Evolutionary conservation across 1,140 invertebrate genomes (phyloP), one percentile per base, ranked within the genome.

Genomic region (Anastrepha obliqua): DNA sequence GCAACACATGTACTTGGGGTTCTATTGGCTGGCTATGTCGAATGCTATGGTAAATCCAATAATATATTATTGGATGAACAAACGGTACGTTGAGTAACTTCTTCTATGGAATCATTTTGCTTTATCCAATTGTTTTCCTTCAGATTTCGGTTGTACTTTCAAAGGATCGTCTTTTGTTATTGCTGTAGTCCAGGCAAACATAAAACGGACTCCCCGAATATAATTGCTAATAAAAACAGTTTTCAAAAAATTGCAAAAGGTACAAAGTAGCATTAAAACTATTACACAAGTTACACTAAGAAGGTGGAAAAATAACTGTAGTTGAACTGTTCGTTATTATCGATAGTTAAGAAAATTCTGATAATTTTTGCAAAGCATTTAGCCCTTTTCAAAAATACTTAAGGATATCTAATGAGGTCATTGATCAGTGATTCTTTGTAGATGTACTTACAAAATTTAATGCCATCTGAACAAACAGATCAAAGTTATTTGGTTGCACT

Each of bases 51-150:
- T 98, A 86, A 98, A 98, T 94, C 97, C 97, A 0, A 95, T 98
- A 70, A 97, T 98, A 58, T 98, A 98, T 92, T 98, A 98, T 92
- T 98, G 97, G 96, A 98, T 98, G 97, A 98, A 98, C 92, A 96
- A 95, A 81, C 95, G 95, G 96, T 96, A 88, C 86, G 17, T 47
- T 13, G 1, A 88, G 39, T 64, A 20, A 87, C 3, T 15, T 13
- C 47, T 81, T 15, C 20, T 8, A n/a, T 55, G 8, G 11, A 29
- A 9, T 62, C 4, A 17, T 62, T 62, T 15, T 29, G 29, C 29
- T 29, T 29, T 55, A 58, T 85, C 13, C n/a, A 85, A 55, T 51
- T 9, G 7, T n/a, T 65, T 51, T 87, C 55, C 39, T 39, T 47
- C 90, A 95, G 94, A 89, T 95, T 95, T 89, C 94, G 94, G 81